These are phyloP conservation scores for Drosophila borborema DNA, from an alignment of 2,888 invertebrate genomes.

Conservation along the genomic window DNA sequence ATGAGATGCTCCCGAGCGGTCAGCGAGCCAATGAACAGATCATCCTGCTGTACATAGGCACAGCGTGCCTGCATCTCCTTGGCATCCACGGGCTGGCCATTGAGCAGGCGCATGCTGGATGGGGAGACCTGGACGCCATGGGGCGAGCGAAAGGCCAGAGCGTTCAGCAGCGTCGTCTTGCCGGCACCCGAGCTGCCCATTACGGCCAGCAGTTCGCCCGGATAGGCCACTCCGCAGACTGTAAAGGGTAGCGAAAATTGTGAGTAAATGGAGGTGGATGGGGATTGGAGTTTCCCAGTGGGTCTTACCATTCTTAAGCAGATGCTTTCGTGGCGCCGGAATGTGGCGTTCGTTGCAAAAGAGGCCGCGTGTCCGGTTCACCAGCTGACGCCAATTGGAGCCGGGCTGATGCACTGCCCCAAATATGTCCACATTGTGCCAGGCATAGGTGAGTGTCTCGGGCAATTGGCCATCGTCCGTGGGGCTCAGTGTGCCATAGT, in stretches of 20 bases:
- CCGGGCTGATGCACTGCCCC: constrained; percentile 87
- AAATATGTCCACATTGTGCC: constrained; percentile 92
- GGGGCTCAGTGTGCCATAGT: constrained; percentile 78
- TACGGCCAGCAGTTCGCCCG: constrained; percentile 94
- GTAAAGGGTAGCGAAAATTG: too few species aligned
- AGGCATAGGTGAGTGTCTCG: constrained; percentile 89
- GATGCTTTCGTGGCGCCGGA: constrained; percentile 87
- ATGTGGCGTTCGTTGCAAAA: constrained; percentile 83
- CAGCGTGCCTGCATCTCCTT: constrained; percentile 91
- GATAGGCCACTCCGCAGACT: constrained; percentile 94
- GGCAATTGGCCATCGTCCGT: constrained; percentile 46
- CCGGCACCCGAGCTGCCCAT: constrained; percentile 97
- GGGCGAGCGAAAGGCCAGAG: constrained; percentile 92
- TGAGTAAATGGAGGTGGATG: neutral
- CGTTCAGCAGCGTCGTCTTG: constrained; percentile 96
- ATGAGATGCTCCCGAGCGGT: constrained; percentile 95
- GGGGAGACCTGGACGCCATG: constrained; percentile 88
- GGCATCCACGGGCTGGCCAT: constrained; percentile 91
- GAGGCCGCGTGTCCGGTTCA: constrained; percentile 86
- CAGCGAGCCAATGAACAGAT: constrained; percentile 95
- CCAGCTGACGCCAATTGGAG: constrained; percentile 83
- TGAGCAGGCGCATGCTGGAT: constrained; percentile 88
- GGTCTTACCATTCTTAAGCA: constrained; percentile 89
- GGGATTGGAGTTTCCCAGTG: too few species aligned
- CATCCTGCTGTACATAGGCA: constrained; percentile 97